Conservation (phyloP, 1,140 invertebrate species). For the Drosophila truncata region DNA sequence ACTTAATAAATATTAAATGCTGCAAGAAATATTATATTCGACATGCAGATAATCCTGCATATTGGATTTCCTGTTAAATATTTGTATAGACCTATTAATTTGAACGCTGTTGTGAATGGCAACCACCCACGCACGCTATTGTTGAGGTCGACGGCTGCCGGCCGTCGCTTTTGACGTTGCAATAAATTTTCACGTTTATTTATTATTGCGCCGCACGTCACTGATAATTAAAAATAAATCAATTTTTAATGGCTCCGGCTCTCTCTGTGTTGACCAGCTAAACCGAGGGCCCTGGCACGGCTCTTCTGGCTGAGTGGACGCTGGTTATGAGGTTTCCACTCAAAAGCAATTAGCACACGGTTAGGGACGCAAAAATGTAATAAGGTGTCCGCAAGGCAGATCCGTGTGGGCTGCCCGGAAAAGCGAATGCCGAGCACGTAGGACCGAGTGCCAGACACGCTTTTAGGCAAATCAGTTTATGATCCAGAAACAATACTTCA, state of each 20-base stretch:
- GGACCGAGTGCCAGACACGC: slow-evolving; percentile 49
- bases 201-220: slow-evolving; percentile 83
- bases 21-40: neutral
- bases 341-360: slow-evolving; percentile 72
- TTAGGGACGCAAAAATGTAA: slow-evolving; percentile 58
- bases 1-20: neutral
- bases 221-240: slow-evolving; percentile 84
- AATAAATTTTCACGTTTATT: slow-evolving; percentile 81
- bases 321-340: slow-evolving; percentile 42
- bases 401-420: neutral
- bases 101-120: neutral
- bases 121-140: slow-evolving; percentile 54
- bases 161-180: slow-evolving; percentile 74
- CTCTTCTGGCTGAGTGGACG: slow-evolving; percentile 46
- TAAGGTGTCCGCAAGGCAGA: slow-evolving; percentile 37
- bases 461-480: slow-evolving; percentile 80
- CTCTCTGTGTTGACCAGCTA: slow-evolving; percentile 24
- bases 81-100: neutral
- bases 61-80: neutral
- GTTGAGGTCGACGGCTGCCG: slow-evolving; percentile 48
- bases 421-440: slow-evolving; percentile 67
- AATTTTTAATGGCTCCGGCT: slow-evolving; percentile 75
- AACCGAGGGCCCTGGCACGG: slow-evolving; percentile 33
- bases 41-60: neutral
- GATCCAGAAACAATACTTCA: slow-evolving; percentile 81